phyloP scores from a whole-genome alignment of 2,113 vertebrate genomes.

The Microtus richardsoni region DNA sequence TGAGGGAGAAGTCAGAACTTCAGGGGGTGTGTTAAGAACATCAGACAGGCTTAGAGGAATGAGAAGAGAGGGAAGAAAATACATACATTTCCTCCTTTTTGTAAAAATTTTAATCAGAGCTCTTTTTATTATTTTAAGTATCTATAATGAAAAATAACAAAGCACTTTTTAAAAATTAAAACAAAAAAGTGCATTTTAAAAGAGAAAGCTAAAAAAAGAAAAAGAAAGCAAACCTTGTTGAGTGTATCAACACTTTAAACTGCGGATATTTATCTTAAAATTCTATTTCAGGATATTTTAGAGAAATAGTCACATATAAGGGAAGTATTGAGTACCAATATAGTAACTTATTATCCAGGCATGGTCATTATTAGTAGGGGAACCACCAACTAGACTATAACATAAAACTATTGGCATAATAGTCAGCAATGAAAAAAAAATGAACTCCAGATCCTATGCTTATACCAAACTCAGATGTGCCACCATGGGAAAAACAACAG shows the following conservation, averaged over 20 bases:
- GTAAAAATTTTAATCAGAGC: neutral
- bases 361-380: neutral
- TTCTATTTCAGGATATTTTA: neutral
- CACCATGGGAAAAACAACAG: neutral
- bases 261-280: neutral
- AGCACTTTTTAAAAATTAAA: neutral
- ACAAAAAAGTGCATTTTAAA: neutral
- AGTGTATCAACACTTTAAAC: neutral
- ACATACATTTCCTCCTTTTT: neutral
- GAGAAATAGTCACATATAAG: neutral
- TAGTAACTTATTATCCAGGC: neutral
- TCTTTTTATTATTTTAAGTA: neutral
- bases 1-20: neutral
- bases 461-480: neutral
- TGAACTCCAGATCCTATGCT: neutral
- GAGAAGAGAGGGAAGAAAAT: no score
- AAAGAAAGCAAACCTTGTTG: neutral
- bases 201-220: neutral
- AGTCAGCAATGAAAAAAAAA: neutral
- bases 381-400: neutral
- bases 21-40: neutral
- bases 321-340: neutral
- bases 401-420: neutral
- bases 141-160: neutral
- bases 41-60: neutral